A percentile compares a stretch with the other conserved stretches of the same genome.
Conservation (phyloP, 2,888 invertebrate genomes). For the Ichneumoninae sp. region DNA sequence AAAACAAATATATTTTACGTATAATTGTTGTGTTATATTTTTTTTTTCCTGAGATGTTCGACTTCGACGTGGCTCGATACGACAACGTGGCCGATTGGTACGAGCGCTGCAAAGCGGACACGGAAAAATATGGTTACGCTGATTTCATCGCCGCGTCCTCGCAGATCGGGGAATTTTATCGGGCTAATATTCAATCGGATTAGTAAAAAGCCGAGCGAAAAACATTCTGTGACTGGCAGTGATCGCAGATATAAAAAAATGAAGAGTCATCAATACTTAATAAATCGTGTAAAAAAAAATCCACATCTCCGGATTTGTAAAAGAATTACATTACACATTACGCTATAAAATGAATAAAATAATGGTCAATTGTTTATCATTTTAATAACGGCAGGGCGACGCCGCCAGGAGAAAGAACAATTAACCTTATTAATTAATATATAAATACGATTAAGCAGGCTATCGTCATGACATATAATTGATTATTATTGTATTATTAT, state of each 20-base stretch:
- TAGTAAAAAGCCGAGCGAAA: slow-evolving; percentile 3
- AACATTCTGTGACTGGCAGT: not conserved
- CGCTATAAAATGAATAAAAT: too few relatives aligned
- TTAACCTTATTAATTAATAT: not conserved
- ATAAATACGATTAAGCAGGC: too few relatives aligned
- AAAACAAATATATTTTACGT: not conserved
- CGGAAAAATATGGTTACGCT: slow-evolving; percentile 89
- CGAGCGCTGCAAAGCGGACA: slow-evolving; percentile 87
- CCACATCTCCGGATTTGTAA: too few relatives aligned
- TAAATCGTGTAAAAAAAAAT: not conserved
- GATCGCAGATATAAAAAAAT: not conserved
- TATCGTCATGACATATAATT: too few relatives aligned
- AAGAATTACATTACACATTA: too few relatives aligned
- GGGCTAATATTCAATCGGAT: slow-evolving; percentile 70
- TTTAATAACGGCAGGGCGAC: too few relatives aligned
- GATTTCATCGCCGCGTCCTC: slow-evolving; percentile 81
- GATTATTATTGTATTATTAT: too few relatives aligned
- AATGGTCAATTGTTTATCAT: too few relatives aligned
- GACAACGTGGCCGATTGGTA: slow-evolving; percentile 88
- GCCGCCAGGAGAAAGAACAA: not conserved
- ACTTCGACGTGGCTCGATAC: slow-evolving; percentile 86
- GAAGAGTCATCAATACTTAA: not conserved
- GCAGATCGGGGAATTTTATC: slow-evolving; percentile 73
- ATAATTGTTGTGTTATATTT: not conserved
- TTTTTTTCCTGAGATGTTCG: slow-evolving; percentile 84